Evolutionary conservation across 2,797 vertebrate genomes (phyloP), one percentile per base, ranked within the genome.

Genomic region (Galagoides demidoff): DNA sequence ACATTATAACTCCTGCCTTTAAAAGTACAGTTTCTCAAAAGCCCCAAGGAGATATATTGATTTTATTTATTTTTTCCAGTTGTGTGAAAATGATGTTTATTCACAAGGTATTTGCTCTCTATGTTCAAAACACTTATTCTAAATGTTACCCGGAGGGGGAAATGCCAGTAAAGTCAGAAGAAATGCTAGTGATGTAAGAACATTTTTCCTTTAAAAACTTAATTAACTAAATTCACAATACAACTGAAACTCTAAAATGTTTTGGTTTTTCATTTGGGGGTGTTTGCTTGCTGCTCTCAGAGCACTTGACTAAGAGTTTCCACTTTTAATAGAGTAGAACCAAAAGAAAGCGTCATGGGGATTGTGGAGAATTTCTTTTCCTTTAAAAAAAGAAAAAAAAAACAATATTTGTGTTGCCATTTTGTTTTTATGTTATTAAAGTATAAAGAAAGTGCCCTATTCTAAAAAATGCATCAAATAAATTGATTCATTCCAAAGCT

Each of bases 71-170:
- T 17, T 27, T 74, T 20, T 91, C 89, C 85, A n/a, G 81, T 96
- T 97, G 95, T 97, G 96, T 96, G 90, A 98, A 98, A 98, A 88
- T 97, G 93, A 97, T 97, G 97, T 97, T 98, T 97, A 97, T 98
- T 98, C 96, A 96, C 92, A 97, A 97, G 95, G 92, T 96, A 85
- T 94, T 97, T 94, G 61, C 81, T 85, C 55, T 79, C 25, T 68
- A 88, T 92, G 31, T 90, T 92, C 43, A 91, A 78, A 98, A 97
- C 93, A 94, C 85, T 96, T 96, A 96, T 63, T 97, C 89, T 97
- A 96, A 98, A 98, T 57, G 90, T 85, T 96, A 93, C 93, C 97
- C 95, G 91, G 83, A 96, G 93, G 61, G 10, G 25, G 5, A 76
- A 97, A 96, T 2, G 7, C 95, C 45, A 31, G 43, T 63, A 43